phyloP scores from a whole-genome alignment of 2,113 vertebrate genomes.

The Myotis davidii region DNA sequence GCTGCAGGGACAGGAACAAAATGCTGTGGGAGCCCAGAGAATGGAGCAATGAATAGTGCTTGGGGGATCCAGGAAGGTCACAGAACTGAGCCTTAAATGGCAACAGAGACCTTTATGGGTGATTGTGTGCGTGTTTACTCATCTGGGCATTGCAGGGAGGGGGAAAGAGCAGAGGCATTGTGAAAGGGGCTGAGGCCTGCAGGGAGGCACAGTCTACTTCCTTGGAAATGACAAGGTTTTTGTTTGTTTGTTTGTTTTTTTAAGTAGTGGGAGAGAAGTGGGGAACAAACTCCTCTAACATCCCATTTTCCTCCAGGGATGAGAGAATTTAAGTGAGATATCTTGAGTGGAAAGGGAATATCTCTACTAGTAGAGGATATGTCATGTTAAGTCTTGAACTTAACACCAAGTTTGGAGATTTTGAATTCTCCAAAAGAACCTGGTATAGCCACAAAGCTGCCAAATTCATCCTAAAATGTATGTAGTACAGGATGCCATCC shows the following conservation, averaged over 20 bases:
- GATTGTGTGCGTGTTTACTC: not conserved
- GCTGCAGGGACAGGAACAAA: not conserved
- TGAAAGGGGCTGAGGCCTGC: not conserved
- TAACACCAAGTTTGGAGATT: not conserved
- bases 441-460: not conserved
- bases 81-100: not conserved
- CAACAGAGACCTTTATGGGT: not conserved
- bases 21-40: not conserved
- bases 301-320: not conserved
- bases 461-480: not conserved
- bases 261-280: not conserved
- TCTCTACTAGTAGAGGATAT: not conserved
- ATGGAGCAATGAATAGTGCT: not conserved
- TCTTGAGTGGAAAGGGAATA: not conserved
- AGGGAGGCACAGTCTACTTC: not conserved
- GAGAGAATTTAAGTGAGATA: not conserved
- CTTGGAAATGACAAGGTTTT: not conserved
- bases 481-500: not conserved
- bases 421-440: not conserved
- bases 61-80: not conserved
- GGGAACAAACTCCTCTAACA: not conserved
- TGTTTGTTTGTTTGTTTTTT: not conserved
- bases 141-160: not conserved
- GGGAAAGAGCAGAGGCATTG: not conserved
- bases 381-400: not conserved